These are phyloP conservation scores for Ischnus inquisitorius DNA, from an alignment of 2,888 invertebrate species.

Conservation along the genomic window DNA sequence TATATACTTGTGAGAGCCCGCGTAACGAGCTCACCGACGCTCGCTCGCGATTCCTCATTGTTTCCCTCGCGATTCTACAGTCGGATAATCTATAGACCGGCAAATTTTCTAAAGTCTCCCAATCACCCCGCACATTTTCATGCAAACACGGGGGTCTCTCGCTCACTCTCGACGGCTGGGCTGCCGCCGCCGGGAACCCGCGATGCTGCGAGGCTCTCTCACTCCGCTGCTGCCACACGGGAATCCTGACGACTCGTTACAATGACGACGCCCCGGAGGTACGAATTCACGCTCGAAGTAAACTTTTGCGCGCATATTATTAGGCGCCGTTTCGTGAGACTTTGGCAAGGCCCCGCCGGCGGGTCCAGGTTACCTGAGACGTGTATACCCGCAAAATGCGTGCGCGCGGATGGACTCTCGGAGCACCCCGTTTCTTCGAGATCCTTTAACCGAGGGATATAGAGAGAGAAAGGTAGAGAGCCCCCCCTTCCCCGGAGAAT, in stretches of 20 bases:
- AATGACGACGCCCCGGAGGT: conserved; percentile 81
- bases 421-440: conserved; percentile 16
- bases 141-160: conserved; percentile 77
- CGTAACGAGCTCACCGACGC: conserved; percentile 28
- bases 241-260: conserved; percentile 76
- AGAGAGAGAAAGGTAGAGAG: too few species aligned
- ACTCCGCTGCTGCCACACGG: conserved; percentile 67
- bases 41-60: conserved; percentile 72
- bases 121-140: conserved; percentile 84
- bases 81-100: conserved; percentile 81
- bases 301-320: conserved; percentile 83
- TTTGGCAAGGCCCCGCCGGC: conserved; percentile 55
- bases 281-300: conserved; percentile 83
- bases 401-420: conserved; percentile 20
- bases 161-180: conserved; percentile 45
- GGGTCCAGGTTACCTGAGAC: conserved; percentile 66
- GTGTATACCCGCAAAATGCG: conserved; percentile 1
- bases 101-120: conserved; percentile 84
- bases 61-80: conserved; percentile 73
- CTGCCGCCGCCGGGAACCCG: conserved; percentile 38
- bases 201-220: conserved; percentile 29
- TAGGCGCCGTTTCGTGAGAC: conserved; percentile 77
- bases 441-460: conserved; percentile 23
- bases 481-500: not conserved
- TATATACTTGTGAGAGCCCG: conserved; percentile 40